phyloP scores from a whole-genome alignment of 2,113 vertebrate species.

The Peromyscus maniculatus region DNA sequence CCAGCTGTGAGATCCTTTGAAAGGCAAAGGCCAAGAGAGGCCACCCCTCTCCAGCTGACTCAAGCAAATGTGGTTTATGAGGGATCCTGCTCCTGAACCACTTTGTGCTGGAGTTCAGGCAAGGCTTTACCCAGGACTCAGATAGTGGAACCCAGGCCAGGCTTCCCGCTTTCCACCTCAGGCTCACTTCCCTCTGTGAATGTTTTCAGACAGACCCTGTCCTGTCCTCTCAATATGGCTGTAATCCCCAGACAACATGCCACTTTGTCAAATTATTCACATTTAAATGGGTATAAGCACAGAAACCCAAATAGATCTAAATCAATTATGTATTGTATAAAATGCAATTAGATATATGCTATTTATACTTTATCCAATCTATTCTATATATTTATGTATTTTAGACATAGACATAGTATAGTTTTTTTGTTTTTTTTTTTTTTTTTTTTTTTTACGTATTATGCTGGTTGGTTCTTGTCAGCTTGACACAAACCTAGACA shows the following conservation, averaged over 20 bases:
- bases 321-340: neutral
- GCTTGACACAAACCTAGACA: neutral
- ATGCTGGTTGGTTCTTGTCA: neutral
- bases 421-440: no score
- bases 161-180: neutral
- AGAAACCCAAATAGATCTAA: neutral
- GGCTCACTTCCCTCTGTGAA: neutral
- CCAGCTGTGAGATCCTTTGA: neutral
- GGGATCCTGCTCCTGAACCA: neutral
- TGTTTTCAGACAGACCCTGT: neutral
- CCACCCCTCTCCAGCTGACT: no score
- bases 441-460: neutral
- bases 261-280: neutral
- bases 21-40: neutral
- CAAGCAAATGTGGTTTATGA: neutral
- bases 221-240: neutral
- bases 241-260: rapidly evolving
- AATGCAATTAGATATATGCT: neutral
- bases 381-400: neutral
- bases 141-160: neutral
- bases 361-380: neutral
- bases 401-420: neutral
- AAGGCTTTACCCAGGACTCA: neutral
- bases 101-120: neutral
- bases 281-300: neutral